Evolutionary conservation across 2,797 vertebrate genomes (phyloP).

Genomic region (Loriculus beryllinus): DNA sequence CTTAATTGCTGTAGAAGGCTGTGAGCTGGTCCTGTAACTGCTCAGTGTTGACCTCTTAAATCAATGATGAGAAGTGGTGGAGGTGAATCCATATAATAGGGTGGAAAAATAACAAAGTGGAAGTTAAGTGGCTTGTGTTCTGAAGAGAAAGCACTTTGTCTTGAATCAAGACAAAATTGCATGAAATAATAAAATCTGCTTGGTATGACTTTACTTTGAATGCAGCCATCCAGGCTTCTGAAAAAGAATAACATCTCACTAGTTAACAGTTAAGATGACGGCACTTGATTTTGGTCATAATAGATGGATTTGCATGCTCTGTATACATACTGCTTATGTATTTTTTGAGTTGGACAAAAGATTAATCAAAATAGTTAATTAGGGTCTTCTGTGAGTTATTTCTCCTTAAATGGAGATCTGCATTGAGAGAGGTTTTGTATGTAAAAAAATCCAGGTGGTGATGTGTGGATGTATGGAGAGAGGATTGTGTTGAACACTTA

Average conservation of each 20-base stretch:
- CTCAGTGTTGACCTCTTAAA: background rate
- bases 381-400: background rate
- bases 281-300: background rate
- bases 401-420: background rate
- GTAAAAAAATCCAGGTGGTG: background rate
- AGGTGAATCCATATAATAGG: background rate
- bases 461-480: background rate
- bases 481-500: background rate
- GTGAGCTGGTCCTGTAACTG: background rate
- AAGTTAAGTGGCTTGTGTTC: background rate
- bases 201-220: background rate
- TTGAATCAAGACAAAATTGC: background rate
- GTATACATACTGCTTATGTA: background rate
- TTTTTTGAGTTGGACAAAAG: background rate
- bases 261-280: background rate
- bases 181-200: background rate
- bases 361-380: background rate
- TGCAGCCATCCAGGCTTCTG: background rate
- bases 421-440: background rate
- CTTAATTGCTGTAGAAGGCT: background rate
- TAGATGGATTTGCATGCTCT: background rate
- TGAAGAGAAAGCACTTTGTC: background rate
- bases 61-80: background rate
- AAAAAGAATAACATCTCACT: background rate
- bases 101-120: background rate